phyloP scores from a whole-genome alignment of 2,888 invertebrate species.

The Anaspis maculata region DNA sequence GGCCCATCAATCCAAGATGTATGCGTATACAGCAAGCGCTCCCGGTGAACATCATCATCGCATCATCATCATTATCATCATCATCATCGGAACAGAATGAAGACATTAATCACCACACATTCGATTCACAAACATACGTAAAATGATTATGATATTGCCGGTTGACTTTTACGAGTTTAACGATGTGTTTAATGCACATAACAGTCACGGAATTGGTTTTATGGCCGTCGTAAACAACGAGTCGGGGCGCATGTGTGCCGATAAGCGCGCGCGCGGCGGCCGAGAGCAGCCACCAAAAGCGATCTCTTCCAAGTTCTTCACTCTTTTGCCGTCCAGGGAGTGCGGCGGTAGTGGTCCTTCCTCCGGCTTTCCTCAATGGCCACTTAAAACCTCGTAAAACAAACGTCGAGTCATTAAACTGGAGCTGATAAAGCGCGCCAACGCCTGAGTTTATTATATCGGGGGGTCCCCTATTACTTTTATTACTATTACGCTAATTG shows the following conservation, averaged over 20 bases:
- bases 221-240: slow-evolving; percentile 36
- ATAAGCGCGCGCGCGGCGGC: too few relatives aligned
- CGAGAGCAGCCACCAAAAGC: slow-evolving; percentile 26
- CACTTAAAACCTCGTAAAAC: slow-evolving; percentile 34
- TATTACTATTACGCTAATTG: slow-evolving; percentile 19
- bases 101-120: slow-evolving; percentile 21
- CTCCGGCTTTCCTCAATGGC: slow-evolving; percentile 29
- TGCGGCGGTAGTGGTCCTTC: too few relatives aligned
- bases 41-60: too few relatives aligned
- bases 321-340: too few relatives aligned
- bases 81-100: too few relatives aligned
- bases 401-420: slow-evolving; percentile 20
- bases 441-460: slow-evolving; percentile 25
- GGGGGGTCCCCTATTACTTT: slow-evolving; percentile 23
- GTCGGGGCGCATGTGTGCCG: slow-evolving; percentile 34
- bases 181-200: slow-evolving; percentile 41
- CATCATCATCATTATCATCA: too few relatives aligned
- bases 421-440: slow-evolving; percentile 24
- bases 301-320: slow-evolving; percentile 12
- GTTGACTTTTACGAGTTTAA: slow-evolving; percentile 39
- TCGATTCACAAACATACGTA: slow-evolving; percentile 16
- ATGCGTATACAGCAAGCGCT: too few relatives aligned
- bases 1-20: too few relatives aligned
- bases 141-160: slow-evolving; percentile 36
- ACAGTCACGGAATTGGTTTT: slow-evolving; percentile 39